Percentiles rank a stretch among this genome's conserved stretches.
Evolutionary conservation across 2,113 vertebrate species (phyloP).

Genomic region (Parotia lawesii): DNA sequence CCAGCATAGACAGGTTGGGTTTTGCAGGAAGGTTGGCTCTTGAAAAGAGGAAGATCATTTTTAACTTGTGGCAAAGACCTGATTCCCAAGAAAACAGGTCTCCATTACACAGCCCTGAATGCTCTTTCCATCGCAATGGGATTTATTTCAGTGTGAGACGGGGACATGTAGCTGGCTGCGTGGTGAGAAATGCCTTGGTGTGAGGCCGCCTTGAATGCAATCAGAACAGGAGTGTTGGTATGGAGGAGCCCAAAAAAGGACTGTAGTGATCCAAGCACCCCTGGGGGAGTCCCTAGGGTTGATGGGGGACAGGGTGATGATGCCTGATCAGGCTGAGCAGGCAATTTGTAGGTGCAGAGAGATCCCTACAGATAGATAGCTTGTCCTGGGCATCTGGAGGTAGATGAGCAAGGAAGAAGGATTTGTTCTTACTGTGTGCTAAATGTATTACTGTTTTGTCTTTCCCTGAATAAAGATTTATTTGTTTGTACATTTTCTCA

Average conservation of each 20-base stretch:
- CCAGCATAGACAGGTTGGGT: neutral
- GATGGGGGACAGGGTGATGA: neutral
- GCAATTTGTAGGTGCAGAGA: neutral
- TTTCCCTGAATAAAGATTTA: neutral
- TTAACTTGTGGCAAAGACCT: neutral
- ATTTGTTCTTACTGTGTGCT: neutral
- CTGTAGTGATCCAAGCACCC: neutral
- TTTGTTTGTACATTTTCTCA: neutral
- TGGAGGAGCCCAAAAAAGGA: neutral
- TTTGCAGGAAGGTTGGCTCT: neutral
- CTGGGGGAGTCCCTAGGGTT: no score
- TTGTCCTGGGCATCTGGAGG: neutral
- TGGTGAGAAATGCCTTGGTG: neutral
- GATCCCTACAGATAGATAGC: neutral
- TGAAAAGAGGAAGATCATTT: neutral
- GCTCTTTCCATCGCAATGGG: neutral
- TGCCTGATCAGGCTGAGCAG: neutral
- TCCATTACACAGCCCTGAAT: neutral
- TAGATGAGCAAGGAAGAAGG: neutral
- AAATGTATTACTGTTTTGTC: neutral
- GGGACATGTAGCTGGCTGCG: rapidly evolving
- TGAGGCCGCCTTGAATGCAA: neutral
- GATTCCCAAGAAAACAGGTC: neutral
- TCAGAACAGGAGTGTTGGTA: neutral
- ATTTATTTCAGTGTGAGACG: neutral